Percentiles rank a stretch among this genome's conserved stretches.
phyloP scores from a whole-genome alignment of 2,113 vertebrate genomes.

The Pardalotus punctatus region DNA sequence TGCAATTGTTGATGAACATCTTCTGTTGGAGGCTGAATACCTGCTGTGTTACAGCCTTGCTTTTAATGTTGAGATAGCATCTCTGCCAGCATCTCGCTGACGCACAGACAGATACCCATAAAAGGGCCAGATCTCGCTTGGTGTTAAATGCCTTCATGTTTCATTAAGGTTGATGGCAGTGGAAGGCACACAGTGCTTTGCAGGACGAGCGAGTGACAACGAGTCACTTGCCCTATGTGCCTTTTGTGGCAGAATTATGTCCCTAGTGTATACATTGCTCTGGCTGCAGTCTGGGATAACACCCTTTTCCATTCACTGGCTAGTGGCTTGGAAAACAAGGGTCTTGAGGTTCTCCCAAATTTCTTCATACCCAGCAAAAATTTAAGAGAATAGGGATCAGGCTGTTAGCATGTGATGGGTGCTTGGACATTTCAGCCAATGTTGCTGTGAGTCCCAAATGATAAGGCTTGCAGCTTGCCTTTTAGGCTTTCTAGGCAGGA shows the following conservation, averaged over 20 bases:
- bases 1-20: conserved; percentile 63
- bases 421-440: background rate
- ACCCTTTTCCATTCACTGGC: background rate
- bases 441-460: background rate
- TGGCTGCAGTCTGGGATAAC: background rate
- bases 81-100: conserved; percentile 25
- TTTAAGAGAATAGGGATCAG: background rate
- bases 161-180: conserved; percentile 56
- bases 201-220: background rate
- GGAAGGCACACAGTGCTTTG: conserved; percentile 6
- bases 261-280: background rate
- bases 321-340: background rate
- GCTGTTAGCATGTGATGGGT: background rate
- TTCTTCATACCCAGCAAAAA: background rate
- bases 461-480: background rate
- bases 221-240: background rate
- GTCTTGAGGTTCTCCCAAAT: background rate
- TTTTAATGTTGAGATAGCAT: conserved; percentile 52
- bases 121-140: conserved; percentile 32
- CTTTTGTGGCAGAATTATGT: conserved; percentile 10
- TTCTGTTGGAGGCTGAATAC: conserved; percentile 55
- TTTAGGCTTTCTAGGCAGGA: background rate
- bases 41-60: conserved; percentile 58
- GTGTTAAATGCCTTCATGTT: conserved; percentile 60
- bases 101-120: conserved; percentile 18